A percentile compares a stretch with the other conserved stretches of the same genome.
These are phyloP conservation scores for Falco concolor DNA, from an alignment of 2,797 vertebrate genomes.

Conservation along the genomic window DNA sequence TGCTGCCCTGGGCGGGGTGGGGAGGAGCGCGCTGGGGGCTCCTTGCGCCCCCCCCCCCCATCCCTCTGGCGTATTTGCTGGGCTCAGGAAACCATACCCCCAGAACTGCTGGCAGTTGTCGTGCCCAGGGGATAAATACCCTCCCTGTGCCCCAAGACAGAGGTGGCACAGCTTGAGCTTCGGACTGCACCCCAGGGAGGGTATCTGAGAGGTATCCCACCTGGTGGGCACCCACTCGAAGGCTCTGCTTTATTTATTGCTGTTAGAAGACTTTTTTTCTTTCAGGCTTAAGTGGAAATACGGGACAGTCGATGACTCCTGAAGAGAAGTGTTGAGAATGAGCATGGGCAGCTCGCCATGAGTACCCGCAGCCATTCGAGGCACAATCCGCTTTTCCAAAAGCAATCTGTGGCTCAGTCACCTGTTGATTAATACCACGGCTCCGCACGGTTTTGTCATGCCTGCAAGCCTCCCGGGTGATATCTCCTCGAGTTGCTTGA, in stretches of 20 bases:
- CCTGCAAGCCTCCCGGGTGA: accelerated
- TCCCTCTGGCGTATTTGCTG: no score
- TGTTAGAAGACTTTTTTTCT: not conserved
- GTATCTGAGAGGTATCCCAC: not conserved
- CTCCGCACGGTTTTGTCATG: not conserved
- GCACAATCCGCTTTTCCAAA: not conserved
- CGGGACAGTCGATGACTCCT: not conserved
- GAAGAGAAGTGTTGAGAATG: accelerated
- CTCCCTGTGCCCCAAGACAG: accelerated
- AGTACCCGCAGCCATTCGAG: not conserved
- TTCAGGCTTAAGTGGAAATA: not conserved
- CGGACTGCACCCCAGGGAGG: not conserved
- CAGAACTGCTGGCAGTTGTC: not conserved
- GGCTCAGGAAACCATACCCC: not conserved
- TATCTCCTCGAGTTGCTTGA: not conserved
- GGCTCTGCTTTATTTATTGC: not conserved
- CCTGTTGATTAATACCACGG: not conserved
- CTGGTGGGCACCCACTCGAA: accelerated
- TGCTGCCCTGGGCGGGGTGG: accelerated
- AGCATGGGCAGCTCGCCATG: accelerated
- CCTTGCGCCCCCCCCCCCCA: accelerated
- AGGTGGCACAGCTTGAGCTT: not conserved
- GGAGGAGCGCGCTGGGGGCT: accelerated
- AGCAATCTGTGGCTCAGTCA: not conserved
- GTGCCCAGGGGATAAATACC: not conserved